Conservation (phyloP, 2,113 vertebrate genomes). For the Odocoileus virginianus region DNA sequence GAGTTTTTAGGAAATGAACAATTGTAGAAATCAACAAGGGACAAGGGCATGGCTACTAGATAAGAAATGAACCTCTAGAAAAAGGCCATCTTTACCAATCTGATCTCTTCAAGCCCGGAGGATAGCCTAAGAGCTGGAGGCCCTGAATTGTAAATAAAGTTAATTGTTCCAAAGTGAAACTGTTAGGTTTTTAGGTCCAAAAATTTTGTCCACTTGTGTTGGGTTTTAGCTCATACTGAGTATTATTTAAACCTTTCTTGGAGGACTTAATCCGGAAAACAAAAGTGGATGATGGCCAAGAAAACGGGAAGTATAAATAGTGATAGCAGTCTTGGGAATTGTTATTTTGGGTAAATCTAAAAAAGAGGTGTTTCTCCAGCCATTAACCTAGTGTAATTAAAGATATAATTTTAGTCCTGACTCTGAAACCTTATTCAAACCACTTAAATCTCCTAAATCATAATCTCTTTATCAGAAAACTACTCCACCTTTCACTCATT, state of each 20-base stretch:
- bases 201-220: neutral
- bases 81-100: neutral
- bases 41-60: neutral
- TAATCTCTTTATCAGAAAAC: slow-evolving; percentile 21
- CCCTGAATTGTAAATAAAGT: neutral
- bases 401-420: neutral
- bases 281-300: neutral
- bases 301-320: neutral
- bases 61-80: neutral
- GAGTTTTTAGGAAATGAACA: slow-evolving; percentile 5
- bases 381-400: neutral
- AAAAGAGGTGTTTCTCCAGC: neutral
- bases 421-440: neutral
- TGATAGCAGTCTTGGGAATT: neutral
- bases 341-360: neutral
- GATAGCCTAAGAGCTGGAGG: neutral
- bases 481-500: neutral
- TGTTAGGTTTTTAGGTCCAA: neutral
- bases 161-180: neutral
- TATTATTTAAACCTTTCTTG: neutral
- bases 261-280: neutral
- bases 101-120: neutral
- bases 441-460: neutral
- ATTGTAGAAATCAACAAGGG: neutral
- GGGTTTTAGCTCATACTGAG: neutral